These are phyloP conservation scores for Sacculina carcini DNA, from an alignment of 2,888 invertebrate genomes.

Conservation along the genomic window DNA sequence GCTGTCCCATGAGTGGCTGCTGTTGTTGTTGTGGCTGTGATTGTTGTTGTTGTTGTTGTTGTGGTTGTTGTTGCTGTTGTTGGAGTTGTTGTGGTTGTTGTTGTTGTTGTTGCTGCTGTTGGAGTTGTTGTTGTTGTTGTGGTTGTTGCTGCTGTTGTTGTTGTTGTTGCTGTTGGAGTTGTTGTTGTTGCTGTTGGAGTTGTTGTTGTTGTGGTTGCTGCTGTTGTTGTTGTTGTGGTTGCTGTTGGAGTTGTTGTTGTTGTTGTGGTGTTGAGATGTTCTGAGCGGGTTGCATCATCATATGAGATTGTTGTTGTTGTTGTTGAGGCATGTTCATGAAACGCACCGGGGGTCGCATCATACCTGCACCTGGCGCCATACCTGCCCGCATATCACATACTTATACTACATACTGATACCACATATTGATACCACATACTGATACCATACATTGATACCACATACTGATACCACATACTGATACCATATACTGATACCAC, in stretches of 20 bases:
- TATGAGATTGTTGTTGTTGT: constrained; percentile 2
- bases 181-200: constrained; percentile 17
- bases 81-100: constrained; percentile 5
- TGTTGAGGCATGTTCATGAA: constrained; percentile 4
- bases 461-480: no score
- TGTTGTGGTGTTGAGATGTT: constrained; percentile 18
- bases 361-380: neutral
- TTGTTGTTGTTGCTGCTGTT: constrained; percentile 6
- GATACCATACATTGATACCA: no score
- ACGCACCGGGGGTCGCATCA: neutral
- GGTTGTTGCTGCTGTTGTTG: constrained; percentile 17
- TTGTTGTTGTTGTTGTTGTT: constrained; percentile 17
- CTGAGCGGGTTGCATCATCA: constrained; percentile 4
- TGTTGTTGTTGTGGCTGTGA: constrained; percentile 13
- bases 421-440: no score
- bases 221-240: constrained; percentile 13
- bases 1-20: constrained; percentile 1
- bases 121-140: constrained; percentile 17
- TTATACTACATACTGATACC: neutral
- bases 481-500: no score
- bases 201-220: no score
- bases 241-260: constrained; percentile 15
- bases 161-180: constrained; percentile 13
- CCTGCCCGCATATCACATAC: neutral
- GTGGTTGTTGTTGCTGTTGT: constrained; percentile 16